A percentile compares a stretch with the other conserved stretches of the same genome.
Evolutionary conservation across 2,888 invertebrate genomes (phyloP).

Genomic region (Listrodromus nycthemerus): DNA sequence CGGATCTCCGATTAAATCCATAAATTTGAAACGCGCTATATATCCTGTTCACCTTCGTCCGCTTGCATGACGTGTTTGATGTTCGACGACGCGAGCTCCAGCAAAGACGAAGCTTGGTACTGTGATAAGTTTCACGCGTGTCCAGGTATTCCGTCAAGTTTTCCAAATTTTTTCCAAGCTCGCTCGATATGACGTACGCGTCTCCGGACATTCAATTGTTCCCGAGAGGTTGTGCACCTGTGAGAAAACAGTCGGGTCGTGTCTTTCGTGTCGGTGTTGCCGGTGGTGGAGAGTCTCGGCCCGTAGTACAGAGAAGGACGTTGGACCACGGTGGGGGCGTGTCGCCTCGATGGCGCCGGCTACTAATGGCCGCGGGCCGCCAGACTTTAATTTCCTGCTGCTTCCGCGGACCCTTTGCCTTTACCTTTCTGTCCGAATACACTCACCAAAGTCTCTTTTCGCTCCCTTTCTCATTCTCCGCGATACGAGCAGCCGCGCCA

Average conservation of each 20-base stretch:
- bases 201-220: constrained; percentile 30
- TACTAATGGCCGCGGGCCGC: constrained; percentile 84
- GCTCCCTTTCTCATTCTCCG: constrained; percentile 63
- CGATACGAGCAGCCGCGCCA: constrained; percentile 39
- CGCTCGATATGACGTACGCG: constrained; percentile 11
- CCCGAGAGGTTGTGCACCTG: constrained; percentile 65
- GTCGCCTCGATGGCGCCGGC: constrained; percentile 85
- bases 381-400: constrained; percentile 85
- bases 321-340: constrained; percentile 83
- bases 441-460: constrained; percentile 72
- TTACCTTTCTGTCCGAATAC: constrained; percentile 82
- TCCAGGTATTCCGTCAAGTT: neutral
- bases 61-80: neutral
- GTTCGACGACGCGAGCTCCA: neutral
- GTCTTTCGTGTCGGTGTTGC: constrained; percentile 66
- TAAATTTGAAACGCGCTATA: constrained; percentile 36
- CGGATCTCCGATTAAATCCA: constrained; percentile 60
- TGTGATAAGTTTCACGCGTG: neutral
- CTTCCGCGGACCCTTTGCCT: constrained; percentile 83
- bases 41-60: neutral
- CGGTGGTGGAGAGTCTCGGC: constrained; percentile 55
- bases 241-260: constrained; percentile 64
- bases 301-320: constrained; percentile 71
- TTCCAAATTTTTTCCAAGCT: neutral
- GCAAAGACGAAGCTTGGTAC: neutral